phyloP scores from a whole-genome alignment of 2,797 vertebrate genomes.

The Sebastes diaconus region DNA sequence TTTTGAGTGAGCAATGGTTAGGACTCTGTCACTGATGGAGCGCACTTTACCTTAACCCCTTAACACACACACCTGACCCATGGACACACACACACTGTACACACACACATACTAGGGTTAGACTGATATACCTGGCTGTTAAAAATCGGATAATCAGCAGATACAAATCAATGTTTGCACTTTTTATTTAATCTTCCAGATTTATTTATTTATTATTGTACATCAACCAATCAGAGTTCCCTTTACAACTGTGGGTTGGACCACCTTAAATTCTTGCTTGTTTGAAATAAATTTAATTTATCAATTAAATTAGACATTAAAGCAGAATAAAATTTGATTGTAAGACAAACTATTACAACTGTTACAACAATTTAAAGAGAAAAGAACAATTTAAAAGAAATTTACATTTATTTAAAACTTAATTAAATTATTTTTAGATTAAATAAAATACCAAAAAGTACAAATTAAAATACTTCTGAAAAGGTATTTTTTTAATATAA shows the following conservation, averaged over 20 bases:
- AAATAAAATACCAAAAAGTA: background rate
- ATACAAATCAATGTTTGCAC: constrained; percentile 4
- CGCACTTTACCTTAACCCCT: constrained; percentile 79
- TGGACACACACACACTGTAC: background rate
- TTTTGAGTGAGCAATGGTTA: constrained; percentile 68
- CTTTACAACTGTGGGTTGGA: background rate
- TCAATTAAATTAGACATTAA: background rate
- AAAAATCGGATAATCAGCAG: background rate
- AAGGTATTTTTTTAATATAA: background rate
- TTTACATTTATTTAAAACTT: background rate
- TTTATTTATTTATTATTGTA: background rate
- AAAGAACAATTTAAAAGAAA: background rate
- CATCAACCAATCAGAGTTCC: background rate
- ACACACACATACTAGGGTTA: background rate
- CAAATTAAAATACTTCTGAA: background rate
- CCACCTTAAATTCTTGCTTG: background rate
- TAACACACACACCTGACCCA: constrained; percentile 9
- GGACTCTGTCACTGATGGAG: constrained; percentile 73
- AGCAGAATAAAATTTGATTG: background rate
- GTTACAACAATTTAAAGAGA: background rate
- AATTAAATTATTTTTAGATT: background rate
- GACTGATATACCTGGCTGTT: constrained; percentile 1
- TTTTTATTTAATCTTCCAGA: constrained; percentile 12
- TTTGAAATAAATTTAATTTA: background rate
- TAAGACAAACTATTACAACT: background rate